Base-by-base conservation (phyloP, 2,888 invertebrate species). In the Emmelina monodactyla region DNA sequence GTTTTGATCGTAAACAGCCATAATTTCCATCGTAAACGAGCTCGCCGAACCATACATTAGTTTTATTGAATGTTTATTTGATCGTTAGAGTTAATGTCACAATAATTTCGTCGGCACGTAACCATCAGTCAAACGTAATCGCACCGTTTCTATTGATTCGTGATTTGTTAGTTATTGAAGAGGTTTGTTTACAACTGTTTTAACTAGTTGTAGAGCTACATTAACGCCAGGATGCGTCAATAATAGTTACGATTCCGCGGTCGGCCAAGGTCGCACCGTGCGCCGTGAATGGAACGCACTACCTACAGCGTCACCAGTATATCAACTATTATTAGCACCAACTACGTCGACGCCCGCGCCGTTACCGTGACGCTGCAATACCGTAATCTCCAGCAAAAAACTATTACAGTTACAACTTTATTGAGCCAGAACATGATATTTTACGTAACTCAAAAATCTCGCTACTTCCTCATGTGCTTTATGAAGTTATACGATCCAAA, bases 281-380 rank as follows among this genome's bases (percentile, higher is more conserved):
- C 61, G 57, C 53, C 53, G 62, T 73, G 72, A 72, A 72, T 72
- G 72, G 61, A 64, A 53, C n/a, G 61, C 62, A 69, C 71, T 68
- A 67, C 61, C 55, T 34, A 40, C 14, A 40, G 43, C 52, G 55
- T 53, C 53, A 55, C 55, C 53, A 44, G 52, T 51, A 58, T 62
- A 61, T 59, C 45, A 47, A 46, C 65, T 72, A 73, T 66, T 67
- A 64, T 61, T 71, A 72, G 68, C 58, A 45, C 39, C 44, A 58
- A 55, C 55, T 46, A 56, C 57, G 56, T 58, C 50, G 49, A 34
- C 34, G 4, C 13, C 35, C 34, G 4, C 13, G n/a, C 9, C 22
- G 13, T 12, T 5, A 34, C 31, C 25, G n/a, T 25, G 25, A 25
- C 25, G 25, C 4, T 25, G 25, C 25, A 25, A 9, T 25, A 25